Base-by-base conservation (phyloP, 1,140 invertebrate species). In the Tetramorium simillimum region DNA sequence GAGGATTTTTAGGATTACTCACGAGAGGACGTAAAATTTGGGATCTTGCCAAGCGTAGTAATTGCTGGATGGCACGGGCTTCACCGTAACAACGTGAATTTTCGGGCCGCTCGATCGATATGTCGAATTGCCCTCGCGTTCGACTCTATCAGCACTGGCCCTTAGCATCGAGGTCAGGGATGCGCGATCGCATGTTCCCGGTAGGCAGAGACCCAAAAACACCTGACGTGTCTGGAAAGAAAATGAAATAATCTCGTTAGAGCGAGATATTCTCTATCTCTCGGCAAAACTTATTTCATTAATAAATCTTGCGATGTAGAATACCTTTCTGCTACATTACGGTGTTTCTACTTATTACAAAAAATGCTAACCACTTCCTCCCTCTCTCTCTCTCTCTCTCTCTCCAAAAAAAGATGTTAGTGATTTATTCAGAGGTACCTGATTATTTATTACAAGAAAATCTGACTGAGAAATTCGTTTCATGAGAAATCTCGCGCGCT, bases 11-110 rank as follows among this genome's bases (percentile, higher is more conserved):
- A 72, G 65, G 76, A 46, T 87, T 89, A 91, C 96, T 96, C 95
- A 98, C 97, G 96, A 96, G 51, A 98, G 95, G 85, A 98, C 96
- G 92, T 97, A 97, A 85, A 98, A 96, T 93, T 97, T 98, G 14
- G 96, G 93, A 94, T 98, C 97, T 12, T 94, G 92, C 92, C 96
- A 96, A 33, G 97, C 91, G 21, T 95, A 96, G 91, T 98, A 98
- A 60, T 96, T 93, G 58, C 96, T 94, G 37, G 94, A 97, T 2
- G 97, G 97, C 6, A 98, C 97, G 0, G 96, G 94, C 53, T 97
- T 96, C 5, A 98, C 96, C 56, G 95, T 95, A 18, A 97, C 93
- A 3, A 98, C 94, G 86, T 92, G 93, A 86, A 94, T 94, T 90
- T 92, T 95, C 88, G 92, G 94, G 49, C 93, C 94, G 88, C 78